Base-by-base conservation (phyloP, 2,113 vertebrate species). In the Nettapus auritus region DNA sequence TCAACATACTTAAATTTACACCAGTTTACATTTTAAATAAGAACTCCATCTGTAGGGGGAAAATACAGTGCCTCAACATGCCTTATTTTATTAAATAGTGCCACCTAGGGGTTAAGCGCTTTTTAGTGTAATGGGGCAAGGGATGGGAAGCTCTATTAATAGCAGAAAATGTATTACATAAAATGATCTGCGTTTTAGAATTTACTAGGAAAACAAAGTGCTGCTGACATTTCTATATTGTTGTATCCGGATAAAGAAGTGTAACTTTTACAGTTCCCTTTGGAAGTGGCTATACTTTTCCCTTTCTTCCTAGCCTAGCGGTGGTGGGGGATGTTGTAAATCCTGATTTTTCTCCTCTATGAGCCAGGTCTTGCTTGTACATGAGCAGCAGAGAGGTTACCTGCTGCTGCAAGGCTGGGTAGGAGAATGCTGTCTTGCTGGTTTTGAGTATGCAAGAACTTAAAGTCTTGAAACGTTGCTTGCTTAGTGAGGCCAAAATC, bases 71-170 rank as follows among this genome's bases (percentile, higher is more conserved):
- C 14, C 81, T 67, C 83, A 64, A 44, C 28, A 21, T 0, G 3
- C 60, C 21, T 80, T 85, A 31, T 40, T 86, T 82, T 92, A 81
- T 94, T 84, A 34, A 11, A 63, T 77, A 88, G 62, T 90, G 84
- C 97, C 97, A 95, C 90, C 98, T 97, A 96, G 83, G 63, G 97
- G 88, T 69, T 75, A 86, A 52, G 36, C 17, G 38, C 23, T 52
- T 76, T 86, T 73, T 31, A 86, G 68, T 4, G 28, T 4, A 9
- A 17, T 33, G 46, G 28, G 20, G 20, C 19, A 71, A 82, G 76
- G 36, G 55, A 18, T 31, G 59, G 33, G 8, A 69, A 86, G 52
- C 56, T 56, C 34, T 74, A 14, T 44, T 46, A 44, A 12, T 20
- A 78, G 40, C 46, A 44, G 10, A 71, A 23, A 56, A 74, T 46